These are phyloP conservation scores for Sturnira hondurensis DNA, from an alignment of 2,113 vertebrate species.

Conservation along the genomic window DNA sequence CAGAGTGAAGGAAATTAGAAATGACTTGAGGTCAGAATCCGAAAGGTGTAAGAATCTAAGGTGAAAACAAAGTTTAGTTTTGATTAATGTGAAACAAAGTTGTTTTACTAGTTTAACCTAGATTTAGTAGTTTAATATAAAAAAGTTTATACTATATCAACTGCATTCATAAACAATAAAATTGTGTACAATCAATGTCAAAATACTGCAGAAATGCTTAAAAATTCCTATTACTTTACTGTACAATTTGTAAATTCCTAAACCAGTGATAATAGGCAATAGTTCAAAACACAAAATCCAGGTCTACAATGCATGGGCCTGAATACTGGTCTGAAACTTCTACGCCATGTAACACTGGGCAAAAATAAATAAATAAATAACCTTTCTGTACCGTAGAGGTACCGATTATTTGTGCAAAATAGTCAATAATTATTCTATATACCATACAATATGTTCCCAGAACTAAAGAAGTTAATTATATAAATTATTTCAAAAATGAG, in stretches of 20 bases:
- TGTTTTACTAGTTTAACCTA: not conserved
- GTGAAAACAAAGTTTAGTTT: not conserved
- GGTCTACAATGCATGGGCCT: not conserved
- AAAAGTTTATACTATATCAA: not conserved
- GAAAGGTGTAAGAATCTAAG: not conserved
- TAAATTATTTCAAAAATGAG: not conserved
- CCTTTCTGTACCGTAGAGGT: not conserved
- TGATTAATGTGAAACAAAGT: not conserved
- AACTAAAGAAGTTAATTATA: not conserved
- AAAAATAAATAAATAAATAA: not conserved
- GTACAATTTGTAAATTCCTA: not conserved
- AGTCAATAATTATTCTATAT: not conserved
- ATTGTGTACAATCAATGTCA: not conserved
- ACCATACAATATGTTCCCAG: not conserved
- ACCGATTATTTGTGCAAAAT: not conserved
- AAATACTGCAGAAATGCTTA: not conserved
- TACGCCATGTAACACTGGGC: not conserved
- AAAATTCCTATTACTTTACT: not conserved
- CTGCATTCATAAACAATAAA: not conserved
- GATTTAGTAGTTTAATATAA: not conserved
- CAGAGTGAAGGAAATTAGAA: not conserved
- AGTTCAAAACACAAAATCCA: not conserved
- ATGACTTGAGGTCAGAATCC: not conserved
- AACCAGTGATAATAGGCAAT: not conserved
- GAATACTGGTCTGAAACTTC: not conserved